Evolutionary conservation across 1,140 invertebrate species (phyloP), one percentile per base, ranked within the genome.

Genomic region (Globodera rostochiensis): DNA sequence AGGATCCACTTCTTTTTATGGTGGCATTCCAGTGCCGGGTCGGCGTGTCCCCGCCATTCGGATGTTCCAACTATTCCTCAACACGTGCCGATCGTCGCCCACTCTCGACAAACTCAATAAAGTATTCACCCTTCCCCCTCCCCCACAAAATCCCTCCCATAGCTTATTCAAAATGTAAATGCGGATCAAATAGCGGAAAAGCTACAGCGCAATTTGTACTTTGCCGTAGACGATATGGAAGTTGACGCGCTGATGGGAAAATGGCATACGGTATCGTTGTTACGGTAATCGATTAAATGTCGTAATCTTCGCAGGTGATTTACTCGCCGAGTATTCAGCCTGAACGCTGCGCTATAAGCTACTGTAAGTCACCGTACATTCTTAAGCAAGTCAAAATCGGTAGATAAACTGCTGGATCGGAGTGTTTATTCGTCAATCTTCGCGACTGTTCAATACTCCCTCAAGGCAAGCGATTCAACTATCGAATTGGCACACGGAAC

Each of bases 191-290:
- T 87, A 45, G 86, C 85, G 0, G 85, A 87, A 67, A 80, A 84
- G 74, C n/a, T 83, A n/a, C 79, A 81, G 76, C 46, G 86, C 49
- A 77, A 86, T 47, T 60, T 87, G 13, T 87, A 85, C 67, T 87
- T 89, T 76, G 79, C 87, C 6, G 80, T 88, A 49, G 86, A 87
- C 21, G 86, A 87, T 82, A 36, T 87, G 6, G 83, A 87, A 13
- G 50, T 87, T 11, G 77, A 86, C n/a, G 78, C 76, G 19, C 57
- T 89, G 73, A 84, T 87, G 79, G 86, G 86, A 4, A 81, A 80
- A 46, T 87, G 86, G 87, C 84, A 82, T 67, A 81, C 80, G 75
- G 80, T 81, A 60, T 8, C 6, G n/a, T n/a, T 25, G 9, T 45
- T 80, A 50, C 50, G 46, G 53, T 69, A n/a, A 13, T 5, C 73